Evolutionary conservation across 2,113 vertebrate genomes (phyloP).

Genomic region (Sphaerodactylus townsendi): DNA sequence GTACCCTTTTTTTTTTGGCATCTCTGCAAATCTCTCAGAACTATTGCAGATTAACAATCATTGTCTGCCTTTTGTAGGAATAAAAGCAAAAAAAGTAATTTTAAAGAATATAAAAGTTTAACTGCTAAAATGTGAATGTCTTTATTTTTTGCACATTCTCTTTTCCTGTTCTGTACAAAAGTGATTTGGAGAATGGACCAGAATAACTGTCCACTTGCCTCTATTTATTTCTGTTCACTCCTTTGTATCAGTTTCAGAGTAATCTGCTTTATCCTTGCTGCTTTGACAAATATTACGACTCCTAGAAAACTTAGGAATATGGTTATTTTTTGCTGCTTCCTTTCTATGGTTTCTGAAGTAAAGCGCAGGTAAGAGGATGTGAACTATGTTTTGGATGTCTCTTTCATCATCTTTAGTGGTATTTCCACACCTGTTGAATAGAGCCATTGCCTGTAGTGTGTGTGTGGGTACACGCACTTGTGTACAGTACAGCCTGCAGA

Average conservation of each 20-base stretch:
- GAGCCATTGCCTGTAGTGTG: conserved; percentile 34
- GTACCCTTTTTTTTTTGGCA: conserved; percentile 43
- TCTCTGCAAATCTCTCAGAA: conserved; percentile 65
- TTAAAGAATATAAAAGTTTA: conserved; percentile 83
- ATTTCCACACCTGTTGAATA: conserved; percentile 45
- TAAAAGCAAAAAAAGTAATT: conserved; percentile 74
- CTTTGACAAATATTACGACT: conserved; percentile 67
- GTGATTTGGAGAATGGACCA: conserved; percentile 62
- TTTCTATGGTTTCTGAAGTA: conserved; percentile 69
- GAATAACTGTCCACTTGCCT: conserved; percentile 42
- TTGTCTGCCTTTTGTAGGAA: conserved; percentile 81
- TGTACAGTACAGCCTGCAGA: conserved; percentile 53
- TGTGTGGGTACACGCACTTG: not conserved
- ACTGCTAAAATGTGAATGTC: conserved; percentile 86
- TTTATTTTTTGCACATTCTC: conserved; percentile 83
- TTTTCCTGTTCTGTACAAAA: conserved; percentile 77
- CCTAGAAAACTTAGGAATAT: conserved; percentile 65
- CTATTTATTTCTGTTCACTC: conserved; percentile 66
- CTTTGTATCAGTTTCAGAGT: conserved; percentile 74
- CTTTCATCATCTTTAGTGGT: conserved; percentile 53
- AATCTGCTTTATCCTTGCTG: conserved; percentile 72
- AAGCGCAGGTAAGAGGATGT: conserved; percentile 63
- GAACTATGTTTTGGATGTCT: conserved; percentile 63
- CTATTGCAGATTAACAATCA: conserved; percentile 76
- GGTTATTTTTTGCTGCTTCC: conserved; percentile 61